A percentile compares a stretch with the other conserved stretches of the same genome.
phyloP scores from a whole-genome alignment of 92 coral and sea anemone genomes.

The Nematostella vectensis region DNA sequence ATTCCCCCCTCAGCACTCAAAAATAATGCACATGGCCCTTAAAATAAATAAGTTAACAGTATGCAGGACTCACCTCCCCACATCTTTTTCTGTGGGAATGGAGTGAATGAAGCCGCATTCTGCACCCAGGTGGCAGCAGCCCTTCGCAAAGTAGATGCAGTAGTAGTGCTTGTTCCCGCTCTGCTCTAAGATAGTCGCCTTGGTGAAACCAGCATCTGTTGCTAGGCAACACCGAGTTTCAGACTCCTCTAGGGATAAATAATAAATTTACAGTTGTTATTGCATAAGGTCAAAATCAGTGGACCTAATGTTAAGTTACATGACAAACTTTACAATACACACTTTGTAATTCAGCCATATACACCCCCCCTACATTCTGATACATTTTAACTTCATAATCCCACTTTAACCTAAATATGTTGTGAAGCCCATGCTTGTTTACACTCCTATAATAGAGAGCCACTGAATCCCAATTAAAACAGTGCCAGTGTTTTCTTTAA shows the following conservation, averaged over 20 bases:
- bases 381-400: no score
- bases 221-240: slow-evolving; percentile 82
- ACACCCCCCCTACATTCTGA: not conserved
- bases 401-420: no score
- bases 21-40: no score
- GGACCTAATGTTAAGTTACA: not conserved
- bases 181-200: slow-evolving; percentile 71
- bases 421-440: no score
- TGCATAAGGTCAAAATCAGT: not conserved
- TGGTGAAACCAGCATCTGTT: slow-evolving; percentile 94
- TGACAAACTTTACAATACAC: not conserved
- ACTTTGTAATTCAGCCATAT: not conserved
- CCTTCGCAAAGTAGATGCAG: slow-evolving; percentile 96
- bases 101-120: slow-evolving; percentile 90
- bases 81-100: slow-evolving; percentile 84
- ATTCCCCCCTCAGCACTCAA: no score
- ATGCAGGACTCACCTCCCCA: no score
- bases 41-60: no score
- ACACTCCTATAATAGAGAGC: no score
- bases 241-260: slow-evolving; percentile 65
- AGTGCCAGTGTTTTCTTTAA: no score
- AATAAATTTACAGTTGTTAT: not conserved
- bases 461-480: no score
- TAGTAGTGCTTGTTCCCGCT: slow-evolving; percentile 67
- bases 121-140: slow-evolving; percentile 83